Evolutionary conservation across 2,888 invertebrate genomes (phyloP), one percentile per base, ranked within the genome.

Genomic region (Iphiclides podalirius): DNA sequence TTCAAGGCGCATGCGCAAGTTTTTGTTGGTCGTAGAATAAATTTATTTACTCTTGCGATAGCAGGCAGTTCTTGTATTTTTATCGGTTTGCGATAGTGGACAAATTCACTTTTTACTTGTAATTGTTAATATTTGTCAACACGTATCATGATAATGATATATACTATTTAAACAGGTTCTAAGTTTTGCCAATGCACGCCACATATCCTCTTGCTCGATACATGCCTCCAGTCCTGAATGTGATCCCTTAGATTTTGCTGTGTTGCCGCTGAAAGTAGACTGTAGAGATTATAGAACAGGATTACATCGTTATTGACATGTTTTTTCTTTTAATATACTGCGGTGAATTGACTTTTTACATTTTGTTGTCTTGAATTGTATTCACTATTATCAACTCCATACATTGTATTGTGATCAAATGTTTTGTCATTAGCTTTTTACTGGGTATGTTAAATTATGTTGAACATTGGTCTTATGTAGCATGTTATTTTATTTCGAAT

Each of bases 111-210:
- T n/a, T n/a, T n/a, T n/a, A n/a, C n/a, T n/a, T n/a, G n/a, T n/a
- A n/a, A n/a, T n/a, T n/a, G n/a, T n/a, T n/a, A n/a, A n/a, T n/a
- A n/a, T n/a, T n/a, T n/a, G n/a, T n/a, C n/a, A n/a, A n/a, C n/a
- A n/a, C n/a, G n/a, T n/a, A n/a, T n/a, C n/a, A n/a, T n/a, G n/a
- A n/a, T n/a, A n/a, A n/a, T n/a, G n/a, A n/a, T n/a, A n/a, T n/a
- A n/a, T n/a, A n/a, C n/a, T n/a, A n/a, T n/a, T n/a, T n/a, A n/a
- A n/a, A n/a, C n/a, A n/a, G n/a, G n/a, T n/a, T n/a, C n/a, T n/a
- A n/a, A n/a, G n/a, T 53, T 62, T 72, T 75, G 78, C 83, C 77
- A 81, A 74, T 83, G 81, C 79, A 79, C 76, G 65, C 66, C 68
- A 75, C 63, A 49, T 65, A 69, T 17, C 68, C 62, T 68, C 68